Base-by-base conservation (phyloP, 2,797 vertebrate species). In the Phalloptychus januarius region DNA sequence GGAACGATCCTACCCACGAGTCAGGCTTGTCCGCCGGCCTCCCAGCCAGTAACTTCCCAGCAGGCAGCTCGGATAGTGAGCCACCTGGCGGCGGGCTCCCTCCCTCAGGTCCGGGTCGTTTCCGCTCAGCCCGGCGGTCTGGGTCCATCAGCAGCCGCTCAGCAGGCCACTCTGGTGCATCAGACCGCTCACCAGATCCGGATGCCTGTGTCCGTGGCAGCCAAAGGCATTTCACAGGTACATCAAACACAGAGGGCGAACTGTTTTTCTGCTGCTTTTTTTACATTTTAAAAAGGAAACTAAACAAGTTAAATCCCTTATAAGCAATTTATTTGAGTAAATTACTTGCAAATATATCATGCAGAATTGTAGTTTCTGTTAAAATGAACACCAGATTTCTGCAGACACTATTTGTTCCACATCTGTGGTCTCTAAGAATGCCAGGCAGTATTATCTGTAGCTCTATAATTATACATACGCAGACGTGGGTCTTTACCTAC, bases 61-160 rank as follows among this genome's bases (percentile, higher is more conserved):
- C 93, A 95, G 0, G 56, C 97, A 0, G 76, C 96, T 0, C 94
- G 97, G 36, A 93, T 97, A 0, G 91, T 97, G 52, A 95, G 95
- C 79, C 97, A 98, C 77, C 92, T 97, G 0, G 89, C 95, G 0
- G 91, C 96, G 0, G 88, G 97, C 18, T 95, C 96, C 8, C 95
- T 99, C 56, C 96, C 98, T 0, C 98, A 99, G 92, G 97, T 99
- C 5, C 95, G 98, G 1, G 97, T 99, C 18, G 97, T 99, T 76
- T 95, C 96, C 0, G 89, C 97, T 65, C 97, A 96, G 74, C 84
- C 97, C 1, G 92, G 93, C 1, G 92, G 93, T 78, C 95, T 98
- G 28, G 80, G 80, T n/a, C 83, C 94, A 13, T 93, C 97, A 0
- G 38, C 95, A 0, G 89, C 92, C 15, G 85, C 95, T 71, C 97